Base-by-base conservation (phyloP, 2,888 invertebrate species). In the Synanthedon vespiformis region DNA sequence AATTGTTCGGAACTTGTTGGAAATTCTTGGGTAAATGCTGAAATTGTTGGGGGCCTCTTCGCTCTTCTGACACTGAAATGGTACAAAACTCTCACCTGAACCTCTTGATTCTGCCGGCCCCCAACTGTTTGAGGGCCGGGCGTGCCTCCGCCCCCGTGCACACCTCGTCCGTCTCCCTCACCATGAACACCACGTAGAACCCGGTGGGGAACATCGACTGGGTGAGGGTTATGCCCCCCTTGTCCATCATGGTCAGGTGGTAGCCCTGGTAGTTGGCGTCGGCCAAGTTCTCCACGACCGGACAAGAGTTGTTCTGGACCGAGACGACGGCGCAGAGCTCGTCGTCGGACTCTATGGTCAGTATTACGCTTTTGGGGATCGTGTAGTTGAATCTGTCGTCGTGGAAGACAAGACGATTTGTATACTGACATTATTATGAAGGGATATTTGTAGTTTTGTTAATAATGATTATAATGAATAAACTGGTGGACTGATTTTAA, bases 301-400 rank as follows among this genome's bases (percentile, higher is more conserved):
- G 95, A 72, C 95, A 95, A 67, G 90, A 89, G 57, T 90, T 90
- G 62, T 92, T 91, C 72, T 95, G 95, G 62, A 95, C 90, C 1
- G 95, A 95, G 8, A 95, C 89, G 0, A 91, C 89, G 70, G 94
- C 92, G 68, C 95, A 96, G 0, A 89, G 77, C 10, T 90, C 86
- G 63, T 90, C 90, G 3, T 88, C 78, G 0, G 93, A 93, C 40
- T 89, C 88, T 5, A 92, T 83, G 49, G 88, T 83, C 5, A 93
- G 72, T 12, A 92, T 74, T 1, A 92, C 90, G 16, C 78, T 86
- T 57, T 81, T 67, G 60, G 89, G 72, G 51, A 81, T 72, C 0
- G 80, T 80, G 64, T 83, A 80, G 64, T 82, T 82, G 47, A 81
- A 78, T 10, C 84, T 83, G 64, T 34, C 34, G 64, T 34, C 34